A percentile compares a stretch with the other conserved stretches of the same genome.
Evolutionary conservation across 1,140 invertebrate genomes (phyloP).

Genomic region (Psix sp.): DNA sequence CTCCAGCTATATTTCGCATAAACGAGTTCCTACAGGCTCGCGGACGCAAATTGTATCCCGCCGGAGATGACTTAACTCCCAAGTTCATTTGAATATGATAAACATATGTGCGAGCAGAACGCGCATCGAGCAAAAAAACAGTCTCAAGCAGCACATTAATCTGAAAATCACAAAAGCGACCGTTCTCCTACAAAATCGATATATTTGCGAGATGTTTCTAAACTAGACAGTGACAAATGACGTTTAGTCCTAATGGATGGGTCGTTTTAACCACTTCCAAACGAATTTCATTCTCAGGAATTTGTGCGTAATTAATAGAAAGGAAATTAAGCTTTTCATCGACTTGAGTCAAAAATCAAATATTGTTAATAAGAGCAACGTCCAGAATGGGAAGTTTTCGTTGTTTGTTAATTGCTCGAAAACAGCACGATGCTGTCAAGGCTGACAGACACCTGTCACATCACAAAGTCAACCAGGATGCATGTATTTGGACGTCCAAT

Average conservation of each 20-base stretch:
- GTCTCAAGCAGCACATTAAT: slow-evolving; percentile 14
- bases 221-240: slow-evolving; percentile 73
- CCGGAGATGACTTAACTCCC: slow-evolving; percentile 60
- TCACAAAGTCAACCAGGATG: slow-evolving; percentile 51
- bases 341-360: slow-evolving; percentile 18
- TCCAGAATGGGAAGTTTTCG: neutral
- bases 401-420: slow-evolving; percentile 28
- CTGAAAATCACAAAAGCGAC: slow-evolving; percentile 38
- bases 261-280: slow-evolving; percentile 55
- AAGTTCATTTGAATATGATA: slow-evolving; percentile 52
- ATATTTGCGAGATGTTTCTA: slow-evolving; percentile 70
- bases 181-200: slow-evolving; percentile 64
- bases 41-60: slow-evolving; percentile 65
- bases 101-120: slow-evolving; percentile 28
- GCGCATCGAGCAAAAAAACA: slow-evolving; percentile 13
- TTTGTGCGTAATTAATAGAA: slow-evolving; percentile 67
- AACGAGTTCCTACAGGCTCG: slow-evolving; percentile 54
- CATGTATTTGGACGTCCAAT: slow-evolving; percentile 59
- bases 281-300: slow-evolving; percentile 60
- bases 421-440: slow-evolving; percentile 19
- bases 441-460: slow-evolving; percentile 50
- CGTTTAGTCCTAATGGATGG: no score
- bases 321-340: slow-evolving; percentile 64
- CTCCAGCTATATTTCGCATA: slow-evolving; percentile 41
- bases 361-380: slow-evolving; percentile 1